These are phyloP conservation scores for Apogon talboti DNA, from an alignment of 2,797 vertebrate genomes.

Conservation along the genomic window DNA sequence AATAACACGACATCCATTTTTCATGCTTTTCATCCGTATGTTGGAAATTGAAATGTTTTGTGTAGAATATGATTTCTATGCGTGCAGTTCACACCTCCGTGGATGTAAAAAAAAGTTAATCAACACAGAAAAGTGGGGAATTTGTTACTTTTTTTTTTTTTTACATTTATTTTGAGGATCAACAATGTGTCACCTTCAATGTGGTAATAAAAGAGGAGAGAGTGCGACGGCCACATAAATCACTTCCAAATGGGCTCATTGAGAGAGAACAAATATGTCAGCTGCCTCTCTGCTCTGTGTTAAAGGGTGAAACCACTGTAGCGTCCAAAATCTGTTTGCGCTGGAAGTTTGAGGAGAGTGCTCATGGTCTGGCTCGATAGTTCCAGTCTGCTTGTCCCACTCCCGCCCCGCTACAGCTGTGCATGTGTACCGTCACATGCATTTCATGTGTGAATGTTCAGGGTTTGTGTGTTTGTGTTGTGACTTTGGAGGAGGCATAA, in stretches of 20 bases:
- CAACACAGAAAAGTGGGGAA: constrained; percentile 13
- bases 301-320: constrained; percentile 49
- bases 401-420: background rate
- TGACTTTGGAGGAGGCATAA: constrained; percentile 16
- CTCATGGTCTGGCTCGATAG: constrained; percentile 66
- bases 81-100: background rate
- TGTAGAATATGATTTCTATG: constrained; percentile 18
- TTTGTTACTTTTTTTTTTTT: background rate
- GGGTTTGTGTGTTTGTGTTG: constrained; percentile 14
- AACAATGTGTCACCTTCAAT: constrained; percentile 45
- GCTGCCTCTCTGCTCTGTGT: constrained; percentile 52
- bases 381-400: constrained; percentile 69
- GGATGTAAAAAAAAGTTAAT: constrained; percentile 23
- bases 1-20: constrained; percentile 3
- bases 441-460: background rate
- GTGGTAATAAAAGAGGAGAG: constrained; percentile 30
- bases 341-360: constrained; percentile 57
- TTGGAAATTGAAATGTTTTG: constrained; percentile 32
- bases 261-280: constrained; percentile 63
- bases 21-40: background rate
- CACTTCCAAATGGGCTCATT: constrained; percentile 52
- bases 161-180: constrained; percentile 11
- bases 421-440: background rate
- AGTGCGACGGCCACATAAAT: constrained; percentile 42
- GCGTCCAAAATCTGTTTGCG: constrained; percentile 65